phyloP scores from a whole-genome alignment of 2,888 invertebrate genomes.

The Epinotia brunnichana region DNA sequence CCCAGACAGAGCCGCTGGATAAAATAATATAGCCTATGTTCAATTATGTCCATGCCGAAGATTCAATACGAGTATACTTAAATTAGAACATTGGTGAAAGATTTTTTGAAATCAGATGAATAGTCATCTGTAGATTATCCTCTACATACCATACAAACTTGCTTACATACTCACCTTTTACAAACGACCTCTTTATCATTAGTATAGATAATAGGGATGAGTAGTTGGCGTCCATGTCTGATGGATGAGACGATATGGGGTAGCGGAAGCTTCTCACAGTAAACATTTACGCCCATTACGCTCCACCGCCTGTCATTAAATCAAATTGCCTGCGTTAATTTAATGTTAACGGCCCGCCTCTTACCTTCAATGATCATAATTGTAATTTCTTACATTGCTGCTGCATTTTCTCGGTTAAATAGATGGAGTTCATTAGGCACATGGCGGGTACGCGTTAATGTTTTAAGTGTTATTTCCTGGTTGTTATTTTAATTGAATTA shows the following conservation, averaged over 20 bases:
- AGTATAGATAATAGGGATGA: background rate
- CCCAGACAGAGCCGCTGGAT: no score
- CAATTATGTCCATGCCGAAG: no score
- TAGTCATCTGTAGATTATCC: no score
- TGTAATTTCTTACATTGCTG: constrained; percentile 64
- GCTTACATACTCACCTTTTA: no score
- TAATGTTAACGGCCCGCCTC: constrained; percentile 58
- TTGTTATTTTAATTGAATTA: constrained; percentile 4
- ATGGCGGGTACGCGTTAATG: constrained; percentile 24
- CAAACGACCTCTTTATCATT: no score
- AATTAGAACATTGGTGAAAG: no score
- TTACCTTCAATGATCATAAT: constrained; percentile 60
- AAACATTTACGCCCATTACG: constrained; percentile 53
- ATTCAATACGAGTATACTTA: no score
- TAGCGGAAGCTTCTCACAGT: constrained; percentile 44
- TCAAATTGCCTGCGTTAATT: constrained; percentile 66
- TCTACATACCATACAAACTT: no score
- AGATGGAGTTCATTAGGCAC: constrained; percentile 39
- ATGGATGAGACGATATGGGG: constrained; percentile 5
- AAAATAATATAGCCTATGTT: no score
- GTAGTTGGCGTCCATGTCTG: background rate
- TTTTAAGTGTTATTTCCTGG: constrained; percentile 24
- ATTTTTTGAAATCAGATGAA: no score
- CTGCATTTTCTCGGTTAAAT: constrained; percentile 56
- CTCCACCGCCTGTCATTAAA: constrained; percentile 60